Evolutionary conservation across 2,888 invertebrate species (phyloP), one percentile per base, ranked within the genome.

Genomic region (Caenorhabditis sulstoni): DNA sequence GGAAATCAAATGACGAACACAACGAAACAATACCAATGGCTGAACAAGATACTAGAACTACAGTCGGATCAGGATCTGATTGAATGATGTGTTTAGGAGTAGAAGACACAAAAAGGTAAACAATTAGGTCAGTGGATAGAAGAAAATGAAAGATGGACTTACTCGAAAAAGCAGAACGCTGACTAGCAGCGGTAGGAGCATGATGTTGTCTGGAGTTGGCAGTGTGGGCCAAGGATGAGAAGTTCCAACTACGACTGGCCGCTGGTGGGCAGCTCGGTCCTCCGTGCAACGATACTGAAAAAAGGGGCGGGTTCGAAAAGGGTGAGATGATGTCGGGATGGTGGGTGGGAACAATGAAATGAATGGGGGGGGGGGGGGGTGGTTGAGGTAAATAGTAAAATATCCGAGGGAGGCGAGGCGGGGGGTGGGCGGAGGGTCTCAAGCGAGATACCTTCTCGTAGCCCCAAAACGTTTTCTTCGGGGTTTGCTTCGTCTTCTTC

Each of bases 381-480:
- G 61, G 50, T 64, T 50, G 73, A 73, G 76, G 62, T 62, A 67
- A 64, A 76, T 64, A 58, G 67, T 59, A 76, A 68, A 68, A 68
- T 64, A 64, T 76, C 68, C 67, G 65, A 70, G 64, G 61, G 53
- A 67, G 29, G 22, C 18, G 23, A 45, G 22, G 45, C 41, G 29
- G 44, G n/a, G 14, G 64, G 23, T 50, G 57, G 49, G 66, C 49
- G 53, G 57, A 61, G 71, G 61, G 23, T 62, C 50, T 53, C 45
- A 53, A 59, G 41, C 66, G 66, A 78, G 71, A 78, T 71, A 78
- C 78, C 78, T 78, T 76, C 76, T 58, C 68, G 52, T 78, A 78
- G 78, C 71, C 78, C 77, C 66, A 78, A 74, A 78, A 78, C 78
- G 71, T 78, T 68, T 76, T 76, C 78, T 49, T 71, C 78, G 71